Evolutionary conservation across 2,888 invertebrate species (phyloP), one percentile per base, ranked within the genome.

Genomic region (Eudemis profundana): DNA sequence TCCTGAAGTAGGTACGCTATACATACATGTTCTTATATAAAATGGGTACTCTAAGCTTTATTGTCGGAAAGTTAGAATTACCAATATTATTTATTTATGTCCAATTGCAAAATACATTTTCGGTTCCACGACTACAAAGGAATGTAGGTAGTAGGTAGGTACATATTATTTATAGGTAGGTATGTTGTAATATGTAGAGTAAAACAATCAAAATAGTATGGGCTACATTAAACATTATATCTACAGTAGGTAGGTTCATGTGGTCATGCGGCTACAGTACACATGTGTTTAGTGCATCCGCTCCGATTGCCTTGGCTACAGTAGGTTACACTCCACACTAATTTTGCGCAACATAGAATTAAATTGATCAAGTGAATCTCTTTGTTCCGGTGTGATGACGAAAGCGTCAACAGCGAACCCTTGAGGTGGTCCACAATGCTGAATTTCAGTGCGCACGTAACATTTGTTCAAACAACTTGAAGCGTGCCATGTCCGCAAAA

Each of bases 391-490:
- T 78, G 79, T 74, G 70, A 69, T 80, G 77, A 80, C 77, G 77
- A 78, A 78, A 81, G 71, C 69, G 70, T 69, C 73, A 68, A 72
- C 33, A 70, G 69, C 69, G 69, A 72, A 77, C 73, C 70, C 76
- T 78, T 81, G 75, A 77, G 72, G 73, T 71, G 74, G 72, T 71
- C 70, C 72, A 65, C 51, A 67, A 77, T 74, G 64, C 78, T 80
- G 78, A 82, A 83, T 81, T 89, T 86, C 79, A 85, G 79, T 66
- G 60, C 36, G 56, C 47, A 53, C n/a, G 50, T 47, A 70, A 72
- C 90, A 90, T 71, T 81, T 90, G 90, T 83, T 70, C 74, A 90
- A 89, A 90, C 74, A 89, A 68, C 69, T 70, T 72, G 78, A 84
- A 86, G 87, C 81, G 87, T 88, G 88, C 84, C 81, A 72, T 79